Evolutionary conservation across 1,140 invertebrate genomes (phyloP).

Genomic region (Nymphalis io): DNA sequence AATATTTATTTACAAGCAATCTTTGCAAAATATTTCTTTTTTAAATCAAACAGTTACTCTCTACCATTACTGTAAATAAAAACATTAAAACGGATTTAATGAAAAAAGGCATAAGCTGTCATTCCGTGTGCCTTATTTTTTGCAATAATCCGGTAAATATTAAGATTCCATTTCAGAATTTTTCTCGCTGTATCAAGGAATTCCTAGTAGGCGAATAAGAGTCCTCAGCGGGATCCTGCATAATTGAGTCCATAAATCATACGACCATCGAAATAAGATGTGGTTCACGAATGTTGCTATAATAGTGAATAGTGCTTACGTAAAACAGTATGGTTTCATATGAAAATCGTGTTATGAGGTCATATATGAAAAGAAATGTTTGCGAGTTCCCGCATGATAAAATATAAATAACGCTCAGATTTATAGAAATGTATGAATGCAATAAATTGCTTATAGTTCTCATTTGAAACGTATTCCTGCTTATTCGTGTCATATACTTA

Average conservation of each 20-base stretch:
- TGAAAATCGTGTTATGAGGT: conserved; percentile 19
- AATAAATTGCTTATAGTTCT: too few relatives aligned
- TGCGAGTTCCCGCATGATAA: not conserved
- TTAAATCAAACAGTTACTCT: not conserved
- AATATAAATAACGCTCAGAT: not conserved
- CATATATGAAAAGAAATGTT: conserved; percentile 11
- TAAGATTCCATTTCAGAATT: conserved; percentile 36
- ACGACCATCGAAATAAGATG: conserved; percentile 62
- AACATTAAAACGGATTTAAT: not conserved
- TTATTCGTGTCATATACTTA: too few relatives aligned
- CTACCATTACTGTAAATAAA: not conserved
- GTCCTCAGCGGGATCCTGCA: conserved; percentile 49
- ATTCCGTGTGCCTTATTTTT: conserved; percentile 15
- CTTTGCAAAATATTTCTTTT: not conserved
- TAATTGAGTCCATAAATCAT: conserved; percentile 73
- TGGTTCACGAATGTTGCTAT: conserved; percentile 36
- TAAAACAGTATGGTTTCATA: conserved; percentile 22
- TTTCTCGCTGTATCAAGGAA: conserved; percentile 21
- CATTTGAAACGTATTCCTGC: too few relatives aligned
- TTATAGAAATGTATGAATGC: not conserved
- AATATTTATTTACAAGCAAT: conserved; percentile 9
- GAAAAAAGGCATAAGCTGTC: not conserved
- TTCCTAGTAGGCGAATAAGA: conserved; percentile 10
- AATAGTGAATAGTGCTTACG: conserved; percentile 35
- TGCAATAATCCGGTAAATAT: conserved; percentile 31